phyloP scores from a whole-genome alignment of 2,888 invertebrate species.

The Azorinus chamasolen region DNA sequence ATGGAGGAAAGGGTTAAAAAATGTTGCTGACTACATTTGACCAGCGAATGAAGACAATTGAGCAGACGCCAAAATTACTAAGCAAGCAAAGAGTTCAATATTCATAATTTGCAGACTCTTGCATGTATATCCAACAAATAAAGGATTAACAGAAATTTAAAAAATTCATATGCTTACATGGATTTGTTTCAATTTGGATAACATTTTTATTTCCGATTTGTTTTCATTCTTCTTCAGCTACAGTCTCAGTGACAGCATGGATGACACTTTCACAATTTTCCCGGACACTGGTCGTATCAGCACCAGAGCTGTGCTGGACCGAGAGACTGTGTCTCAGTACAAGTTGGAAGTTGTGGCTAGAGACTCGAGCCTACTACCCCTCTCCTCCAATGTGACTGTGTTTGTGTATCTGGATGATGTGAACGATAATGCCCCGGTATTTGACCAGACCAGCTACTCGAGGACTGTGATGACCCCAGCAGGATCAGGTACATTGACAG shows the following conservation, averaged over 20 bases:
- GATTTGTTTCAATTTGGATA: too few species aligned
- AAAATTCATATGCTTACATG: too few species aligned
- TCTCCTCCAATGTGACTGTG: conserved; percentile 89
- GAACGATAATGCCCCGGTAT: conserved; percentile 92
- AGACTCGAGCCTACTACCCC: conserved; percentile 79
- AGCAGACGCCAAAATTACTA: too few species aligned
- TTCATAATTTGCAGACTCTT: too few species aligned
- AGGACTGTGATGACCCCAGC: conserved; percentile 94
- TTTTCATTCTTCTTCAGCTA: conserved; percentile 7
- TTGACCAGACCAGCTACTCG: conserved; percentile 89
- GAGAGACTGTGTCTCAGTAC: conserved; percentile 88
- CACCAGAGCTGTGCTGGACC: conserved; percentile 91
- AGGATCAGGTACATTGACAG: conserved; percentile 88
- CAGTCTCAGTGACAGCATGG: conserved; percentile 3
- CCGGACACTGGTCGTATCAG: conserved; percentile 92
- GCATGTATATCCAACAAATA: too few species aligned
- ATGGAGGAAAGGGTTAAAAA: too few species aligned
- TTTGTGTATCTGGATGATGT: conserved; percentile 90
- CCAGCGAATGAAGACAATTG: too few species aligned
- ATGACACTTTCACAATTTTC: conserved; percentile 91
- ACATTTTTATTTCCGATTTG: too few species aligned
- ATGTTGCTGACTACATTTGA: too few species aligned
- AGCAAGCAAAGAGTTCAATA: too few species aligned
- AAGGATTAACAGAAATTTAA: too few species aligned
- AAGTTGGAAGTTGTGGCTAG: conserved; percentile 84